Percentiles rank a stretch among this genome's conserved stretches.
Evolutionary conservation across 2,888 invertebrate genomes (phyloP).

Genomic region (Clitarchus hookeri): DNA sequence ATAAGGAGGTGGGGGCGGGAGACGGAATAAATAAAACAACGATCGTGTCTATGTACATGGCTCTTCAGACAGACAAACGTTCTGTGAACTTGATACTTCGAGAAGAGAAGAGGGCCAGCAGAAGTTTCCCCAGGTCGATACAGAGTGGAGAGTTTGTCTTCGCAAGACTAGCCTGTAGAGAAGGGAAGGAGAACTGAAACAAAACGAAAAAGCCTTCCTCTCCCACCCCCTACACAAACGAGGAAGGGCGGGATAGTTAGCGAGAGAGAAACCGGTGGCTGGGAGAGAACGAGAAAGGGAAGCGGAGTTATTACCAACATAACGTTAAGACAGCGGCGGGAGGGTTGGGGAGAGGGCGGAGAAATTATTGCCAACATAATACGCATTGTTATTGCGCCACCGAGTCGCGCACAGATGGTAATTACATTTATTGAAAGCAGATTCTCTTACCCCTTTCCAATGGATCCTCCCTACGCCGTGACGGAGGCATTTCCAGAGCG

Average conservation of each 20-base stretch:
- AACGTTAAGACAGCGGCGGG: neutral
- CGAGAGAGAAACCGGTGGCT: neutral
- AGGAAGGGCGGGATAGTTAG: neutral
- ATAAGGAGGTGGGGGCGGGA: too few relatives aligned
- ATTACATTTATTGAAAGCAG: conserved; percentile 6
- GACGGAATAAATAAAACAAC: neutral
- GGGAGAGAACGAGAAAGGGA: neutral
- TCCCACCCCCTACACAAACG: neutral
- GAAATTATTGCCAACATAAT: neutral
- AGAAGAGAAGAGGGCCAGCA: neutral
- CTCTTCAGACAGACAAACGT: neutral
- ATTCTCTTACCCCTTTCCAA: neutral
- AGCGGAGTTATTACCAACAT: conserved; percentile 5
- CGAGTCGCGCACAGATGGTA: neutral
- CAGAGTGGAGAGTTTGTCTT: conserved; percentile 14
- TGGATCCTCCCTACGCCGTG: neutral
- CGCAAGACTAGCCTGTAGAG: neutral
- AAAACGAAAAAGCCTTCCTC: neutral
- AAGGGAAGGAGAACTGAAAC: neutral
- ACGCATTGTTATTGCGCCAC: conserved; percentile 14
- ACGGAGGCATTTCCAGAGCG: neutral
- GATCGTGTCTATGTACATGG: neutral
- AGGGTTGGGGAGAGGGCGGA: neutral
- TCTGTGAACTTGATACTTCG: neutral
- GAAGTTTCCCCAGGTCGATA: neutral